These are phyloP conservation scores for Vombatus ursinus DNA, from an alignment of 2,113 vertebrate genomes.

Conservation along the genomic window DNA sequence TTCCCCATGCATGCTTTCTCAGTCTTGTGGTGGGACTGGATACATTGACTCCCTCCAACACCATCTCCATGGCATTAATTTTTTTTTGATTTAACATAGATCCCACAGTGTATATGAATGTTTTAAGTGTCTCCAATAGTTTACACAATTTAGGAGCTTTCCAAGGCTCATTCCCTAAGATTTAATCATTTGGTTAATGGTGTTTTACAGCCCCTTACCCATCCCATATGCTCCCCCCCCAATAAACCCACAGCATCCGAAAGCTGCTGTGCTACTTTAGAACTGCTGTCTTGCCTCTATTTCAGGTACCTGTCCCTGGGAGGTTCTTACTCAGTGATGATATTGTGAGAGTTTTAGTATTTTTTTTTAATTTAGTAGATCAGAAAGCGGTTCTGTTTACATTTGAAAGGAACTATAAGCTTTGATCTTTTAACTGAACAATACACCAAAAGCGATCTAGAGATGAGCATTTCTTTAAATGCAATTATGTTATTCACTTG, in stretches of 20 bases:
- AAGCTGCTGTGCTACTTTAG: conserved; percentile 77
- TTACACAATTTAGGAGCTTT: conserved; percentile 84
- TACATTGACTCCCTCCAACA: conserved; percentile 75
- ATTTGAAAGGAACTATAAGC: conserved; percentile 79
- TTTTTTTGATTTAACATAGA: conserved; percentile 81
- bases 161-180: conserved; percentile 80
- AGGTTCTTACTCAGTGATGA: conserved; percentile 83
- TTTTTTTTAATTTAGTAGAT: conserved; percentile 81
- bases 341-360: conserved; percentile 78
- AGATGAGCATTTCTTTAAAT: conserved; percentile 79
- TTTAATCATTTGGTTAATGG: conserved; percentile 82
- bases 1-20: conserved; percentile 82
- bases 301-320: conserved; percentile 79
- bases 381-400: conserved; percentile 78
- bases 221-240: conserved; percentile 36
- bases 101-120: conserved; percentile 85
- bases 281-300: conserved; percentile 77
- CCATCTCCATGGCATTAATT: conserved; percentile 74
- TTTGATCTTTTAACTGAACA: conserved; percentile 83
- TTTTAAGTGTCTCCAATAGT: conserved; percentile 84
- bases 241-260: conserved; percentile 75
- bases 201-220: conserved; percentile 76
- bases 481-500: conserved; percentile 82
- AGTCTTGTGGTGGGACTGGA: conserved; percentile 83
- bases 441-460: conserved; percentile 79